Evolutionary conservation across 2,888 invertebrate genomes (phyloP), one percentile per base, ranked within the genome.

Genomic region (Agrochola macilenta): DNA sequence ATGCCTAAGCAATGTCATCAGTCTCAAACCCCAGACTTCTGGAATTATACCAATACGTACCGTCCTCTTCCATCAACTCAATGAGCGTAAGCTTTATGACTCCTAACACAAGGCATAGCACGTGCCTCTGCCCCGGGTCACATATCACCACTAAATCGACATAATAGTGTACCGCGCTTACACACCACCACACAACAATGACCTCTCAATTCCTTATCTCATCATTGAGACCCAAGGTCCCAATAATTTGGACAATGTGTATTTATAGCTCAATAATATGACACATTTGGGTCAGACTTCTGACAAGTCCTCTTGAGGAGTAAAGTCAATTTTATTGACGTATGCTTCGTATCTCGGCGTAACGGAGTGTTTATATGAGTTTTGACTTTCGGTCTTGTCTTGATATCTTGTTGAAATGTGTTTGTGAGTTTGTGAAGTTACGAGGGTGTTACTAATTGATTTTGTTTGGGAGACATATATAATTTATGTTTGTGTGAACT

Each of bases 201-300:
- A 78, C 65, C 88, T 74, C 70, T 70, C 63, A 66, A 57, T 74
- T 64, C 54, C 60, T 75, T 35, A 74, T 68, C 74, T 83, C 79
- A 76, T 71, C 76, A 78, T 76, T 74, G 68, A 84, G 76, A 65
- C 73, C 69, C 75, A 79, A 81, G 82, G 72, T 86, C 91, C 64
- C 69, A 35, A 70, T 85, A 85, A 74, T 81, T 79, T 92, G 92
- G 93, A 81, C 85, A 83, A 77, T 79, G 87, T 88, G 91, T 94
- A 94, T 95, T 94, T 95, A 95, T 93, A 91, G 93, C 90, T 88
- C 92, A 92, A 93, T 93, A 93, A 93, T 93, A 92, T 92, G 93
- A 92, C 91, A 92, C 90, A 92, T 93, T 91, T 89, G 91, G 92
- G 93, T 92, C 93, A 91, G 85, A 87, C 78, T 85, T 75, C 78